These are phyloP conservation scores for Corythornis cristatus DNA, from an alignment of 2,113 vertebrate species.

Conservation along the genomic window DNA sequence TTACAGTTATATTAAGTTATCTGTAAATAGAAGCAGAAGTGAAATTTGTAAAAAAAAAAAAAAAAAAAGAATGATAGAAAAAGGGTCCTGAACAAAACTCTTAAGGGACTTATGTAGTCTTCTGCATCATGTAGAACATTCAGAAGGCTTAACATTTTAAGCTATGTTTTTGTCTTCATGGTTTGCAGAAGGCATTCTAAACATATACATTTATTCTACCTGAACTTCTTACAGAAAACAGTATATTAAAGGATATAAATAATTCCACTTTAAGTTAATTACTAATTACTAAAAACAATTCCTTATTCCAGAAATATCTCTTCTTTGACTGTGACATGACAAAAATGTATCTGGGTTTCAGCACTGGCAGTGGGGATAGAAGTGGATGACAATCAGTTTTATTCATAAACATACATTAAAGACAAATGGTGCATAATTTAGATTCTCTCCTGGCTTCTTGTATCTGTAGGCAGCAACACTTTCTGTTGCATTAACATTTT, in stretches of 20 bases:
- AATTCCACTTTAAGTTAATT: conserved; percentile 47
- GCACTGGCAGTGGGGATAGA: background rate
- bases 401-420: conserved; percentile 67
- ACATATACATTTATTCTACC: conserved; percentile 23
- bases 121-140: conserved; percentile 2
- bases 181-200: conserved; percentile 5
- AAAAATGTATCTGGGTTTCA: conserved; percentile 6
- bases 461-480: conserved; percentile 56
- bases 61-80: background rate
- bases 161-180: conserved; percentile 24
- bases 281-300: conserved; percentile 23
- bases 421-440: conserved; percentile 62
- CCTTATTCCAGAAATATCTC: conserved; percentile 6
- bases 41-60: background rate
- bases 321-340: conserved; percentile 43
- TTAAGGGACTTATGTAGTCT: background rate
- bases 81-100: background rate
- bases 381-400: conserved; percentile 52
- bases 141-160: background rate
- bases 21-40: background rate
- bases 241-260: conserved; percentile 47
- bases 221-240: conserved; percentile 28
- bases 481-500: conserved; percentile 77
- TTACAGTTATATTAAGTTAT: background rate
- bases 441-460: conserved; percentile 63